A percentile compares a stretch with the other conserved stretches of the same genome.
phyloP scores from a whole-genome alignment of 30 jellyfish, hydroid and myxozoan genomes.

The Pseudorhiza aurosa region DNA sequence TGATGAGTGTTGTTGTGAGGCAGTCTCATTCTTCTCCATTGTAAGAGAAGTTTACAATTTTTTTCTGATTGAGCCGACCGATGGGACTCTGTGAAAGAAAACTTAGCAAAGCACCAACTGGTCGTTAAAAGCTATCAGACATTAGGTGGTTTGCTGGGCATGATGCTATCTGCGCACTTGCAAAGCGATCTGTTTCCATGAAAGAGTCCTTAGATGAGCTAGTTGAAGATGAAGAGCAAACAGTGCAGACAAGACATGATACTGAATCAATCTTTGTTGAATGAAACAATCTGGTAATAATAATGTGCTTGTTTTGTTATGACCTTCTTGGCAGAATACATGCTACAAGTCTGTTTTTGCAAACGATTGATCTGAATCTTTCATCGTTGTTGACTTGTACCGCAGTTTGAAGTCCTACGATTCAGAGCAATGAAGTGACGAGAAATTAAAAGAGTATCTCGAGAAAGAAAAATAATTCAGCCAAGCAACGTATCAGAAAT shows the following conservation, averaged over 20 bases:
- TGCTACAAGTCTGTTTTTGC: conserved; percentile 43
- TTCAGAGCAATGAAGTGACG: conserved; percentile 34
- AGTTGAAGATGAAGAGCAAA: conserved; percentile 50
- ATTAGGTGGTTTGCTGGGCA: conserved; percentile 63
- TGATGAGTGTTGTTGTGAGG: conserved; percentile 65
- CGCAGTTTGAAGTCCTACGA: conserved; percentile 26
- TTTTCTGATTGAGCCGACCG: conserved; percentile 56
- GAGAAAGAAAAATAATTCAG: conserved; percentile 48
- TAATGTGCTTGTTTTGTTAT: conserved; percentile 54
- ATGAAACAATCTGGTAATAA: conserved; percentile 23
- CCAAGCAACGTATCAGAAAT: conserved; percentile 52
- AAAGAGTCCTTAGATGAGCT: conserved; percentile 47
- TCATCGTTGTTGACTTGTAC: conserved; percentile 34
- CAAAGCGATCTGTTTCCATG: conserved; percentile 21
- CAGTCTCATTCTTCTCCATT: conserved; percentile 65
- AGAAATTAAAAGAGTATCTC: conserved; percentile 33
- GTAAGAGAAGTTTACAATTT: conserved; percentile 51
- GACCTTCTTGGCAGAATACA: conserved; percentile 61
- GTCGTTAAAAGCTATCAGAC: conserved; percentile 67
- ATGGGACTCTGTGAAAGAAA: conserved; percentile 22
- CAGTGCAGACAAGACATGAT: conserved; percentile 64
- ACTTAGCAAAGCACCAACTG: conserved; percentile 52
- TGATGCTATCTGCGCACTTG: conserved; percentile 71
- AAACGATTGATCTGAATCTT: conserved; percentile 41
- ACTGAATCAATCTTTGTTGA: conserved; percentile 41